Conservation (phyloP, 2,888 invertebrate species). For the Polymixis flavicincta region DNA sequence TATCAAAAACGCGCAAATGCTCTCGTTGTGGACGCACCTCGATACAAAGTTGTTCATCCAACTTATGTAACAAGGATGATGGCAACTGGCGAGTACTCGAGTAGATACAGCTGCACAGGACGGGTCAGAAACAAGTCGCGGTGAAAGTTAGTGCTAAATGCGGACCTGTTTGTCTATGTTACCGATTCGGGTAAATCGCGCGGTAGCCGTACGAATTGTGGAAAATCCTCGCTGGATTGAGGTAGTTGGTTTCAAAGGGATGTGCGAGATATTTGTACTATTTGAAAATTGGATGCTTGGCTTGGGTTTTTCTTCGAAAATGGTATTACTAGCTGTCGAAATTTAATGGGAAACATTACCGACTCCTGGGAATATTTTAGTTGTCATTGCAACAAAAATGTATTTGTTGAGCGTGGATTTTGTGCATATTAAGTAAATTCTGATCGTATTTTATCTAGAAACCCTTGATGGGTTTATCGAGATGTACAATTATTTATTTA, state of each 20-base stretch:
- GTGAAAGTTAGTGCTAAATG: conserved; percentile 55
- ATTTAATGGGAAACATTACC: neutral
- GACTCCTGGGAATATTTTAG: neutral
- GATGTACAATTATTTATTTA: neutral
- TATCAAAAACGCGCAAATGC: neutral
- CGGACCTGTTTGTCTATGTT: conserved; percentile 52
- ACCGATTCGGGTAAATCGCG: conserved; percentile 6
- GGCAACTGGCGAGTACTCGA: conserved; percentile 6
- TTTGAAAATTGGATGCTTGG: conserved; percentile 13
- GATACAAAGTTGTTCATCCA: neutral
- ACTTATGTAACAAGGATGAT: conserved; percentile 50
- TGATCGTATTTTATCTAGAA: neutral
- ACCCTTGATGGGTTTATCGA: neutral
- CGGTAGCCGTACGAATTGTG: conserved; percentile 2
- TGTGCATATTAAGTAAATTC: neutral
- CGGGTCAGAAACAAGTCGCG: conserved; percentile 30
- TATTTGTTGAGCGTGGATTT: neutral
- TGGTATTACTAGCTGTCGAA: neutral
- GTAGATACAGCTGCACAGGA: conserved; percentile 21
- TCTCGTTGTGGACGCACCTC: neutral
- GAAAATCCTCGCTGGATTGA: conserved; percentile 4
- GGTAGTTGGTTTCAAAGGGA: conserved; percentile 14
- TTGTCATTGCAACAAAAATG: neutral
- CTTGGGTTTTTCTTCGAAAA: conserved; percentile 3
- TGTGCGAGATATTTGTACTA: conserved; percentile 13